Base-by-base conservation (phyloP, 2,113 vertebrate species). In the Hippocampus mohnikei region DNA sequence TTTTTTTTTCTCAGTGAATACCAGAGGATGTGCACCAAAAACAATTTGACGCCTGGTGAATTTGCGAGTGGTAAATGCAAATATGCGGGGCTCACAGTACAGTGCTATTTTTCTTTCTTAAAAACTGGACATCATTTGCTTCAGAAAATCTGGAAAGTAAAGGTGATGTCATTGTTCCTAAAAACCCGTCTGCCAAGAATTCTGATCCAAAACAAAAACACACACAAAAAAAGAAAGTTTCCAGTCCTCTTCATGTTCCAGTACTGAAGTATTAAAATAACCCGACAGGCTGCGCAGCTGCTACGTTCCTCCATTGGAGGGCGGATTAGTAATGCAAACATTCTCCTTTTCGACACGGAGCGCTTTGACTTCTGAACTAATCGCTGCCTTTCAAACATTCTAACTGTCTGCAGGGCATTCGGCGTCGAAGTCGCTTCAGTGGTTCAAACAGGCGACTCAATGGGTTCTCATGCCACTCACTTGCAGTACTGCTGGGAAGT, bases 251-350 rank as follows among this genome's bases (percentile, higher is more conserved):
- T 59, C 27, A 2, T 13, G 21, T 60, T 69, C 62, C 48, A 55
- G 8, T n/a, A 12, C 23, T 71, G 72, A 76, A 74, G 75, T 78
- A 76, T 80, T 76, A 42, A 42, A 68, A 76, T 82, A 76, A 74
- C 48, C 25, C 0, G 10, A 62, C 16, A 4, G 65, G 13, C 52
- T 20, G n/a, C 42, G 53, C 79, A 73, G 77, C 81, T 78, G 84
- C 81, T 44, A 41, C 0, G 73, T 44, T 65, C 58, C 79, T 74
- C 25, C 68, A 75, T 78, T 80, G 74, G 71, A 81, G 73, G 67
- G 41, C 0, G 25, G 78, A 80, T 84, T 82, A 80, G 80, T 69
- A 81, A 76, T 62, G 71, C 70, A 77, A 84, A 80, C 81, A 75
- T 41, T 42, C 62, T 64, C 21, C 27, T 60, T 60, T 60, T 29